phyloP scores from a whole-genome alignment of 2,113 vertebrate genomes.

The Pollimyrus isidori region DNA sequence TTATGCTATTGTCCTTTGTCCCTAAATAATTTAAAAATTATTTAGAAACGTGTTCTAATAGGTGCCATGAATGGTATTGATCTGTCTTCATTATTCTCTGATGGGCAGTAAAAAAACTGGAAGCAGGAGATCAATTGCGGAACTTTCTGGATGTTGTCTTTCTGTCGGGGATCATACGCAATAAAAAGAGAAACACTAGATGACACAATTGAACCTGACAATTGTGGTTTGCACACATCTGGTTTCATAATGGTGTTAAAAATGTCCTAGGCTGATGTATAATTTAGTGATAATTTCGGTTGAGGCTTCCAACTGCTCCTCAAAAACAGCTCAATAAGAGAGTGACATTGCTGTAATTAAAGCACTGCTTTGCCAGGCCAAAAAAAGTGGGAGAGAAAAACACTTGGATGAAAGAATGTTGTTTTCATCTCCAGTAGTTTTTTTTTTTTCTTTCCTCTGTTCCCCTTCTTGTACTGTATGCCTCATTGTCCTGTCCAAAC shows the following conservation, averaged over 20 bases:
- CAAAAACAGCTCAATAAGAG: slow-evolving; percentile 36
- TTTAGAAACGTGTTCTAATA: not conserved
- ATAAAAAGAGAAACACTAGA: not conserved
- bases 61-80: not conserved
- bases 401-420: slow-evolving; percentile 56
- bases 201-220: slow-evolving; percentile 40
- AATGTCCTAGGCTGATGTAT: slow-evolving; percentile 36
- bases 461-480: not conserved
- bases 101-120: not conserved
- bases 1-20: not conserved
- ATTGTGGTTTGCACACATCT: slow-evolving; percentile 49
- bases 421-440: slow-evolving; percentile 40
- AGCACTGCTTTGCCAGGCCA: slow-evolving; percentile 47
- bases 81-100: not conserved
- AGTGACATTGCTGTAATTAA: slow-evolving; percentile 53
- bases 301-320: slow-evolving; percentile 34
- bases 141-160: not conserved
- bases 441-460: not conserved
- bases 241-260: slow-evolving; percentile 40
- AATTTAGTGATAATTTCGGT: slow-evolving; percentile 40
- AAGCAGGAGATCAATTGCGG: not conserved
- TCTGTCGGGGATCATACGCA: not conserved
- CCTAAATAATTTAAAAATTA: not conserved
- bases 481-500: not conserved
- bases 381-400: slow-evolving; percentile 25